Evolutionary conservation across 2,113 vertebrate genomes (phyloP), one percentile per base, ranked within the genome.

Genomic region (Gallinago paraguaiae): DNA sequence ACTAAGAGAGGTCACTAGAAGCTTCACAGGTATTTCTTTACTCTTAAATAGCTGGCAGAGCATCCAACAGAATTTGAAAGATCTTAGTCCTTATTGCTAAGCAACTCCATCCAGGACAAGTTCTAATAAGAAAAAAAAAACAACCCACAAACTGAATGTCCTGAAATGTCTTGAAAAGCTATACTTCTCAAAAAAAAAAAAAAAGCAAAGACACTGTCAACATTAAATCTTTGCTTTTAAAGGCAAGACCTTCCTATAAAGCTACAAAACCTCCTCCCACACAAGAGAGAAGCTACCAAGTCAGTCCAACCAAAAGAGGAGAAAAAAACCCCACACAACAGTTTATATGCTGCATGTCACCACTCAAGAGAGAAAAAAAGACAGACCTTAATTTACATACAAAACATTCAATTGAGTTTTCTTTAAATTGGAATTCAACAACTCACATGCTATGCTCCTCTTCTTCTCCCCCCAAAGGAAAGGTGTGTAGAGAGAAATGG

Each of bases 371-470:
- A 24, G 22, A 39, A 57, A 71, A 27, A 61, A 71, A 39, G n/a
- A 27, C 1, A 59, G 39, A 3, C 3, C 7, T 50, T 59, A 24
- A 67, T 45, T 76, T 54, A 51, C 23, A 22, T 28, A 86, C 17
- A 85, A 48, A 89, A 84, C 16, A 82, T 4, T 39, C 2, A 82
- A 45, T 0, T 48, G 17, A 86, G 11, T 13, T 4, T 2, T 3
- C 53, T 65, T 72, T 43, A 15, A 71, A 92, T 63, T 43, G 82
- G 70, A 92, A 77, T 31, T 64, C 7, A 59, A 57, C 2, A 86
- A 96, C 96, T 96, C 81, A 97, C 94, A 96, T 97, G 94, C 96
- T 96, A 96, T 85, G 94, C 72, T 95, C 67, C 7, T 20, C 93
- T 25, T 95, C 95, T 96, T 93, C 83, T 96, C 77, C 45, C 86